Evolutionary conservation across 2,797 vertebrate genomes (phyloP).

Genomic region (Alcedo quadribrachys): DNA sequence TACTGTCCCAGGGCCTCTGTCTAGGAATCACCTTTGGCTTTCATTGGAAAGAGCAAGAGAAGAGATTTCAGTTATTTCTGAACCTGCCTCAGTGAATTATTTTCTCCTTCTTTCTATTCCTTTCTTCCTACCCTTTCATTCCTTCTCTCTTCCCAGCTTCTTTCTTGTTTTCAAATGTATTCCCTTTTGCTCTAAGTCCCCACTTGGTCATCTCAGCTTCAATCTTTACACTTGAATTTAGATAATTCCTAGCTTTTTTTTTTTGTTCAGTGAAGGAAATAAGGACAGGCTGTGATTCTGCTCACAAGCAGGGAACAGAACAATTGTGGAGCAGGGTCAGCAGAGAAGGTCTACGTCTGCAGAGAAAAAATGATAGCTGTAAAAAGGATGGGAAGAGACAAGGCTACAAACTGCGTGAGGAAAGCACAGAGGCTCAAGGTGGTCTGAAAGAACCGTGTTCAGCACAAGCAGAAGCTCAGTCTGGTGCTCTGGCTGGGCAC

Average conservation of each 20-base stretch:
- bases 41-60: background rate
- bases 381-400: background rate
- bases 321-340: background rate
- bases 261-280: background rate
- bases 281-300: background rate
- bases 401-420: background rate
- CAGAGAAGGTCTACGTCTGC: background rate
- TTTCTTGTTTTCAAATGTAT: background rate
- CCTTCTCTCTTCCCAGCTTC: background rate
- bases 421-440: background rate
- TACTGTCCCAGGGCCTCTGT: constrained; percentile 19
- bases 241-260: background rate
- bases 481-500: background rate
- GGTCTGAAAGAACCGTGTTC: background rate
- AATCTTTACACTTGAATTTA: background rate
- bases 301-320: background rate
- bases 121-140: background rate
- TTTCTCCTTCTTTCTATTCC: background rate
- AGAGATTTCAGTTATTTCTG: background rate
- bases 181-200: background rate
- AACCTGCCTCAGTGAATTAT: background rate
- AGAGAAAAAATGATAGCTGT: background rate
- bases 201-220: background rate
- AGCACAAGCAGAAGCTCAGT: background rate
- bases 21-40: constrained; percentile 48